phyloP scores from a whole-genome alignment of 2,888 invertebrate genomes.

The Eustalomyia histrio region DNA sequence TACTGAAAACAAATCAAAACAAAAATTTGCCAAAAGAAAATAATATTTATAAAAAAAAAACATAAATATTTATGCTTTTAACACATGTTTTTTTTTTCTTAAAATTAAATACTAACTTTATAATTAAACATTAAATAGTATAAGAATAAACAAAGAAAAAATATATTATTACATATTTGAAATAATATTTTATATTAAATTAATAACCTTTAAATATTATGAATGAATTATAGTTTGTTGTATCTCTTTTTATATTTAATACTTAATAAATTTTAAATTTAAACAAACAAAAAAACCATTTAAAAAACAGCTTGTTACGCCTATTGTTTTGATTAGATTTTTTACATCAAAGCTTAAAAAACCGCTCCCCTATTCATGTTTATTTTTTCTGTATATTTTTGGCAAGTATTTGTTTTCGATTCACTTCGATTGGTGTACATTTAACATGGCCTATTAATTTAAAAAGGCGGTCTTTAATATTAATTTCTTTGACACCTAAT shows the following conservation, averaged over 20 bases:
- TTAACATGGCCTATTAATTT: constrained; percentile 53
- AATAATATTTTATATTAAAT: background rate
- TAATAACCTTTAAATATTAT: background rate
- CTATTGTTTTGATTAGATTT: constrained; percentile 46
- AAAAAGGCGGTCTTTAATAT: constrained; percentile 52
- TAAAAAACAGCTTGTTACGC: constrained; percentile 55
- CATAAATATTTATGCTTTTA: constrained; percentile 45
- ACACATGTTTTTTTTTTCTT: constrained; percentile 20
- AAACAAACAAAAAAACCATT: background rate
- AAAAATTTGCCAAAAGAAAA: background rate
- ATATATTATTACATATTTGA: background rate
- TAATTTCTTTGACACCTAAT: constrained; percentile 65
- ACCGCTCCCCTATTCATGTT: constrained; percentile 32
- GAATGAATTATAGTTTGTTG: constrained; percentile 41
- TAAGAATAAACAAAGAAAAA: background rate
- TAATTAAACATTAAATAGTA: too few species aligned
- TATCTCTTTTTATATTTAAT: background rate
- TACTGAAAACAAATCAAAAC: background rate
- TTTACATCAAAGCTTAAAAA: constrained; percentile 51
- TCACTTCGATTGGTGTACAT: constrained; percentile 11
- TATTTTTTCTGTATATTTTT: background rate
- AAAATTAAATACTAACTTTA: constrained; percentile 15
- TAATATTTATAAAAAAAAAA: background rate
- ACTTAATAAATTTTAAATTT: background rate
- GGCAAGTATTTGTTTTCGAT: background rate